Evolutionary conservation across 2,113 vertebrate species (phyloP).

Genomic region (Cephalopterus ornatus): DNA sequence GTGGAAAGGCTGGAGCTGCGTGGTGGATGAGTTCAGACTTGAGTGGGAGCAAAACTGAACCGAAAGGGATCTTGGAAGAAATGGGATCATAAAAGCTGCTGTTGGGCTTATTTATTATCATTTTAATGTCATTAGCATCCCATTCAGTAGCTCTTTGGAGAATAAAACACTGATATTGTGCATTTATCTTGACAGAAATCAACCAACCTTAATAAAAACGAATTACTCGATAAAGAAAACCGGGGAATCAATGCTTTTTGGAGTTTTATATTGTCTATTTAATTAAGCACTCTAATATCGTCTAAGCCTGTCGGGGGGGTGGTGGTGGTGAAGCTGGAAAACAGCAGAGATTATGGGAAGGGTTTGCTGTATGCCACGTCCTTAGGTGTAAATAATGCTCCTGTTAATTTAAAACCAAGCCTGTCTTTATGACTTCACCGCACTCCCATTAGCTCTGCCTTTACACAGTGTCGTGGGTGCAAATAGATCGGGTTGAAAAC

Average conservation of each 20-base stretch:
- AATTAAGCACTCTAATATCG: background rate
- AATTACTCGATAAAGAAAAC: background rate
- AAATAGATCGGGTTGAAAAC: conserved; percentile 14
- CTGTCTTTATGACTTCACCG: conserved; percentile 12
- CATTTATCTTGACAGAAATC: background rate
- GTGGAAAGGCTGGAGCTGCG: background rate
- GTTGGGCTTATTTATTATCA: conserved; percentile 2
- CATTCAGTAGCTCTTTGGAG: conserved; percentile 23
- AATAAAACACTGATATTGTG: background rate
- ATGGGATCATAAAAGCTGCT: background rate
- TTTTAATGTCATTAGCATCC: conserved; percentile 34
- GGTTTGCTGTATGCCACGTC: background rate
- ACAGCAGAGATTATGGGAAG: background rate
- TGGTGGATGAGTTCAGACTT: background rate
- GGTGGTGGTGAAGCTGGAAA: background rate
- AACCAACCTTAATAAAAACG: conserved; percentile 10
- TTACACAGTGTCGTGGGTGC: conserved; percentile 21
- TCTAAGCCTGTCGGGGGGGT: background rate
- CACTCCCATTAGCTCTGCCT: conserved; percentile 37
- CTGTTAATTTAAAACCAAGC: conserved; percentile 56
- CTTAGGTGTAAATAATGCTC: conserved; percentile 37
- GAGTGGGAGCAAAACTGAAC: background rate
- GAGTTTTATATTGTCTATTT: background rate
- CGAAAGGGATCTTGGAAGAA: background rate
- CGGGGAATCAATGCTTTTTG: background rate